Base-by-base conservation (phyloP, 53 echinoderm and acorn worm species). In the Patiria pectinifera region DNA sequence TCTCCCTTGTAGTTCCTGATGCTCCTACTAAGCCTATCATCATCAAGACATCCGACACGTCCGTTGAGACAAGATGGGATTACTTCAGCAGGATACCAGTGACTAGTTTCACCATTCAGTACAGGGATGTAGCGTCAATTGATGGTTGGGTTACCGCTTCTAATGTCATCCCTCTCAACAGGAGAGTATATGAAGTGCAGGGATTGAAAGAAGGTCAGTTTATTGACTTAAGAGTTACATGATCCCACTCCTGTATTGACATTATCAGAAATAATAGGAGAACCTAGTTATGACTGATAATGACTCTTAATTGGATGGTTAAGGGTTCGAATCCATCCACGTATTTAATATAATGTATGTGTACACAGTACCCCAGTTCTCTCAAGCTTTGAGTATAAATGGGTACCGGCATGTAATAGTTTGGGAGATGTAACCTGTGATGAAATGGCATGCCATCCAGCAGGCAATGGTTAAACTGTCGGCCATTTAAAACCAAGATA, bases 21-120 rank as follows among this genome's bases (percentile, higher is more conserved):
- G 77, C 91, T n/a, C 99, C 99, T 0, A 89, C 89, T 69, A 99
- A 99, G 86, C 97, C 99, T 2, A 22, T 80, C 90, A 91, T 99
- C 22, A 71, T 45, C 58, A 96, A 95, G 78, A 94, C 94, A 1
- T 94, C 96, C 13, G 95, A 96, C 23, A 97, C 96, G 1, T 96
- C 99, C 0, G 99, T 99, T 9, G 92, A 94, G 83, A 91, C 97
- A 23, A 84, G 92, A 11, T 99, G 99, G 99, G 94, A 93, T 9
- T 95, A 95, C 83, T 74, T 79, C 22, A 69, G 82, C 14, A 86
- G 76, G 60, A 91, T 93, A 25, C 94, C 96, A 0, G 84, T 97
- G 79, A 86, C 91, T 8, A 93, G 93, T 44, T 99, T 94, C 75
- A 94, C 91, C 25, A 95, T 99, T 11, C 91, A 97, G 87, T 95